Evolutionary conservation across 2,888 invertebrate genomes (phyloP), one percentile per base, ranked within the genome.

Genomic region (Epinotia demarniana): DNA sequence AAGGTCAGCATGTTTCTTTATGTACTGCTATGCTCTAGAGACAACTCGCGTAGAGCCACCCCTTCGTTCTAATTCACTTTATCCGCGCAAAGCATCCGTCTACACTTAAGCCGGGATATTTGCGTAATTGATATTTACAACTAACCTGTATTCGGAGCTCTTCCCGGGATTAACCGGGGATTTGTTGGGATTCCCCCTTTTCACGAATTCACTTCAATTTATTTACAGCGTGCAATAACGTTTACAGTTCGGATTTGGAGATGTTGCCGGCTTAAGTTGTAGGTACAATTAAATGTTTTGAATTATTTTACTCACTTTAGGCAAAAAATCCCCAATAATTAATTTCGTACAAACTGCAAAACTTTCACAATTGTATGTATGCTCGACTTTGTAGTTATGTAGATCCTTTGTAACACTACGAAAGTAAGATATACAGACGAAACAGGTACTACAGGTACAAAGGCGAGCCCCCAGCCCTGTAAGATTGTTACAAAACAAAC

Each of bases 121-220:
- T 91, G 87, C 90, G 93, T 93, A 93, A 93, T 93, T 92, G 93
- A 93, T 93, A 93, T 93, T 93, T 93, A 93, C 94, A 88, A 92
- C 92, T 93, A 93, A 93, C 94, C 92, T 92, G 92, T 91, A 92
- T 91, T 89, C 88, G 85, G 87, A 85, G 90, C 91, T 90, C 87
- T 90, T 85, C 83, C 80, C 85, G 81, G 87, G 91, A 93, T 93
- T 93, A 93, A 88, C 85, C 79, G 83, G 83, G 89, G 90, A 93
- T 93, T 92, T 92, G 91, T 90, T 86, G 82, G 90, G 90, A 91
- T 91, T 89, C 89, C 84, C 88, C 85, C 88, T 86, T 87, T 86
- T 87, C 83, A 85, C 85, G 87, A 87, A 89, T 89, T 90, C 88
- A 87, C 90, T 90, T 87, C 88, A 89, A 92, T 91, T 90, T 91